Evolutionary conservation across 2,888 invertebrate genomes (phyloP).

Genomic region (Aphidoletes aphidimyza): DNA sequence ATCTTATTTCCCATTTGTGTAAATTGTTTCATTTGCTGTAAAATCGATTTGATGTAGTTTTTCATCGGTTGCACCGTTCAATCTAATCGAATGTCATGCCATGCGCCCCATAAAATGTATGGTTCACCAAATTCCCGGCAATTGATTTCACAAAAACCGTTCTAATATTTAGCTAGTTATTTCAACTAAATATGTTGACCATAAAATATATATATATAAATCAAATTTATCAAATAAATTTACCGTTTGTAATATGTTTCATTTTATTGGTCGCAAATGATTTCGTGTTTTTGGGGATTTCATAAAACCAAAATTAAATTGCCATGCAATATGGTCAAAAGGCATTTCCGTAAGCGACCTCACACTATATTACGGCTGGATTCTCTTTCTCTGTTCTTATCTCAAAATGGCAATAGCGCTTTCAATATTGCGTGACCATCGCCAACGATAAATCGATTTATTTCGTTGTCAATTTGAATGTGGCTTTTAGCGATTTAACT

Average conservation of each 20-base stretch:
- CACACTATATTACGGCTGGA: too few relatives aligned
- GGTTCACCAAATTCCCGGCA: too few relatives aligned
- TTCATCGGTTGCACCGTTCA: too few relatives aligned
- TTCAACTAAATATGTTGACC: too few relatives aligned
- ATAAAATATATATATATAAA: too few relatives aligned
- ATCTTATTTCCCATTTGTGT: constrained; percentile 5
- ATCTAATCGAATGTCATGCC: too few relatives aligned
- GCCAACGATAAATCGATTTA: not conserved
- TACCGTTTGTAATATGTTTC: not conserved
- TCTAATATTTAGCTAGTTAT: too few relatives aligned
- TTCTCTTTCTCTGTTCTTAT: too few relatives aligned
- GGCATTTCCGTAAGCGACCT: not conserved
- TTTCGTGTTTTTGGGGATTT: not conserved
- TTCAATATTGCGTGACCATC: constrained; percentile 34
- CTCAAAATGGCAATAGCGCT: too few relatives aligned
- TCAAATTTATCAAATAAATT: constrained; percentile 34
- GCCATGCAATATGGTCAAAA: not conserved
- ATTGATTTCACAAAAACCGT: too few relatives aligned
- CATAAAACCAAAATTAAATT: constrained; percentile 20
- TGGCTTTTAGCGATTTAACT: not conserved
- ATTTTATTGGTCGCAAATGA: constrained; percentile 44
- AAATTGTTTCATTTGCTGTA: not conserved
- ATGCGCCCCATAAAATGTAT: too few relatives aligned
- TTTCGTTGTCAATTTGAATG: not conserved
- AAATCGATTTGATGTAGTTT: not conserved